Evolutionary conservation across 1,140 invertebrate genomes (phyloP).

Genomic region (Musca domestica): DNA sequence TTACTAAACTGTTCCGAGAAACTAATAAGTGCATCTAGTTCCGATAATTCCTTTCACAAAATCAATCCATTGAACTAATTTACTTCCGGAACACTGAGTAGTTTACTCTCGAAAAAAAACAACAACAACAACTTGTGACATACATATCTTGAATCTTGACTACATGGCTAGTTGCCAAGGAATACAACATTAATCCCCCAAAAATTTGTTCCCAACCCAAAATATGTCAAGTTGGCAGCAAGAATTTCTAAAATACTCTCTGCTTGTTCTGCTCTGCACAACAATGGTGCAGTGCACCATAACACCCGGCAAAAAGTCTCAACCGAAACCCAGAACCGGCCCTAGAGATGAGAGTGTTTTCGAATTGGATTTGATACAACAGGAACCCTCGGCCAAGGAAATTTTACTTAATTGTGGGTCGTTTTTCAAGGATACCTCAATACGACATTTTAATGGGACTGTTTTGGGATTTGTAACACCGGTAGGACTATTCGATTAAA

Average conservation of each 20-base stretch:
- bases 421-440: constrained; percentile 68
- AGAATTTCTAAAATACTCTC: neutral
- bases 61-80: no score
- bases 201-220: no score
- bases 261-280: neutral
- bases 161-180: no score
- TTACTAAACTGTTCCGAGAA: no score
- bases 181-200: no score
- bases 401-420: constrained; percentile 73
- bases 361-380: constrained; percentile 66
- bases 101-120: no score
- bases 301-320: neutral
- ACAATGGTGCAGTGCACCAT: neutral
- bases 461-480: constrained; percentile 89
- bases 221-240: no score
- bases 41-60: no score
- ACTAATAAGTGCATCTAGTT: no score
- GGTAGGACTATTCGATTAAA: constrained; percentile 58
- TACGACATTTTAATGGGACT: constrained; percentile 66
- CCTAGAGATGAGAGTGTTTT: constrained; percentile 67
- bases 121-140: no score
- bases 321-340: constrained; percentile 57
- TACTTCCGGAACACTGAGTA: no score
- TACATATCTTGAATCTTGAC: no score
- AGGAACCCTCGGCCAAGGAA: constrained; percentile 65